Evolutionary conservation across 1,140 invertebrate genomes (phyloP), one percentile per base, ranked within the genome.

Genomic region (Drosophila saltans): DNA sequence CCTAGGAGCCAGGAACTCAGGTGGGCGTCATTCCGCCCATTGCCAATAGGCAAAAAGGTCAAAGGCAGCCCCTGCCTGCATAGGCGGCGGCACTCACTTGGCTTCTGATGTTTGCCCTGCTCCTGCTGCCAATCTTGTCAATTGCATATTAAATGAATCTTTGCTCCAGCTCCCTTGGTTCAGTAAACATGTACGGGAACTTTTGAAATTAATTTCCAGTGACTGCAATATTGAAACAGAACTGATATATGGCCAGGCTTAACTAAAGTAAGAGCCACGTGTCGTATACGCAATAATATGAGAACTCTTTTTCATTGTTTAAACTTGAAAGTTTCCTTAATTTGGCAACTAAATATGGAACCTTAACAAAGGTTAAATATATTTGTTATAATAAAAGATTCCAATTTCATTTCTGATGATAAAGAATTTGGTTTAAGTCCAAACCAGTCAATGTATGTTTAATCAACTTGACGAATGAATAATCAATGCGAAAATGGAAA

Each of bases 21-120:
- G 45, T 52, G 21, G 21, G 45, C 21, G 45, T 52, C 45, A 26
- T 52, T 16, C 0, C 21, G 45, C 45, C 45, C 45, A 52, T 52
- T 52, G 45, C 45, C 45, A 52, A 52, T 52, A 52, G 45, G 21
- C 45, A 52, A 52, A 36, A 52, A 52, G 45, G 45, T 52, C 45
- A 52, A 52, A 52, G 21, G 45, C 45, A 52, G 45, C 45, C 33
- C 33, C 6, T 30, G 45, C 28, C 2, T 48, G 45, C 45, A 52
- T 52, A 10, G 45, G 45, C 41, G n/a, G 11, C 41, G 3, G 16
- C 45, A 16, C 16, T 16, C 45, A 26, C 45, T 52, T 52, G 45
- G 21, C 45, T 52, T 26, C 45, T 26, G 45, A 52, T 52, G 45
- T 52, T 10, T 52, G 24, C 45, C 45, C 9, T 24, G 21, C 45